Evolutionary conservation across 2,113 vertebrate species (phyloP), one percentile per base, ranked within the genome.

Genomic region (Campylomormyrus tamandua): DNA sequence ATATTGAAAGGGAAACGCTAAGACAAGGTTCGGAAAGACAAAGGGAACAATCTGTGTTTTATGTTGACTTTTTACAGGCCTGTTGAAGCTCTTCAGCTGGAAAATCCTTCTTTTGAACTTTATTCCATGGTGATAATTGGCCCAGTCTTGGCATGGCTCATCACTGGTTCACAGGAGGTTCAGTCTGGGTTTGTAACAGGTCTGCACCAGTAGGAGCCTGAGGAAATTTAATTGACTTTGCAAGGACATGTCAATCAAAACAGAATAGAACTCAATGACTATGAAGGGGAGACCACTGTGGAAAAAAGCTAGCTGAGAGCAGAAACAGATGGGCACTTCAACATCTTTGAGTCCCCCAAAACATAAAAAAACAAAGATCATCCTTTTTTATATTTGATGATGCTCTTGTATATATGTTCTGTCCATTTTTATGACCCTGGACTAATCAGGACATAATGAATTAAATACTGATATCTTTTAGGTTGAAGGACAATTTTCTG

Each of bases 381-480:
- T 35, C 3, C 19, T 89, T 50, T 35, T 80, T 17, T 5, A 83
- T n/a, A 45, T 49, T 83, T 74, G 58, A 39, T 56, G 35, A 24
- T 48, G n/a, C 27, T 27, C 27, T 83, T 39, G 42, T 48, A 89
- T 89, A 83, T 88, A 39, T 83, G 19, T 62, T 85, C 48, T 83
- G 9, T 62, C 88, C 84, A 88, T 90, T 62, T 87, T 77, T 86
- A 85, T 89, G 90, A 92, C 80, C 70, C 52, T 50, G 58, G 87
- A 86, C 90, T 92, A 89, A 92, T 91, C 27, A 87, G 89, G 46
- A 92, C 90, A 91, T 89, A 91, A 52, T 89, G 70, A 83, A 52
- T 88, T 91, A 89, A 90, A 91, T 77, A 77, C 89, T 87, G 35
- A 85, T 39, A n/a, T 62, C 87, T 91, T 89, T 92, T 84, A 91